phyloP scores from a whole-genome alignment of 2,113 vertebrate species.

The Callopanchax toddi region DNA sequence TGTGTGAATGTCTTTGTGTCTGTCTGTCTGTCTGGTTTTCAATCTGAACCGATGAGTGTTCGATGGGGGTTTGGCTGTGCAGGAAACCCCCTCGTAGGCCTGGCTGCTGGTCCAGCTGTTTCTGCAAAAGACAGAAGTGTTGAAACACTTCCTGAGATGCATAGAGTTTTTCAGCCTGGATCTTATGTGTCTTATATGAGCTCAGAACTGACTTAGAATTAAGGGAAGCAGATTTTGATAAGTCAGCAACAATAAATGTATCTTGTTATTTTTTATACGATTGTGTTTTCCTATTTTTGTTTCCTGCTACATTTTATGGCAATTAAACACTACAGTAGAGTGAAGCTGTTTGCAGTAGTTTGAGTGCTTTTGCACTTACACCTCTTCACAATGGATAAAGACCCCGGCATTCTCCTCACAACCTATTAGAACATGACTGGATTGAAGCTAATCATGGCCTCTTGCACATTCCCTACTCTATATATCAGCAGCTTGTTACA shows the following conservation, averaged over 20 bases:
- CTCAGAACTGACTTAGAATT: background rate
- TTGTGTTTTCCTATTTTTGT: too few relatives aligned
- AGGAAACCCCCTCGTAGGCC: conserved; percentile 54
- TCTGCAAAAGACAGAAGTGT: conserved; percentile 56
- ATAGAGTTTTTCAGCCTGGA: conserved; percentile 16
- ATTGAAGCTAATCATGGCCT: too few relatives aligned
- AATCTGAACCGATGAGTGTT: conserved; percentile 37
- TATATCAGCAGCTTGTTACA: too few relatives aligned
- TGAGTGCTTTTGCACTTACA: conserved; percentile 42
- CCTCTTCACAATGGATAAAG: background rate
- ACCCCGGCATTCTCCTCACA: too few relatives aligned
- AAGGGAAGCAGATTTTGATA: background rate
- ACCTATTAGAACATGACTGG: too few relatives aligned
- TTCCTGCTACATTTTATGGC: too few relatives aligned
- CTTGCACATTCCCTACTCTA: too few relatives aligned
- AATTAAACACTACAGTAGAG: background rate
- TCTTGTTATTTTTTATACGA: background rate
- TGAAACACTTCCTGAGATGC: conserved; percentile 59
- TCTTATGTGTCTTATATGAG: conserved; percentile 1
- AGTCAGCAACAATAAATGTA: background rate
- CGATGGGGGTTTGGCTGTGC: conserved; percentile 26
- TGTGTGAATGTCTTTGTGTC: conserved; percentile 39
- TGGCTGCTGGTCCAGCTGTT: conserved; percentile 57
- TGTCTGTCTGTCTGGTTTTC: conserved; percentile 56
- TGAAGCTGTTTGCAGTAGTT: conserved; percentile 33